Evolutionary conservation across 2,888 invertebrate genomes (phyloP), one percentile per base, ranked within the genome.

Genomic region (Gymnosoma rotundatum): DNA sequence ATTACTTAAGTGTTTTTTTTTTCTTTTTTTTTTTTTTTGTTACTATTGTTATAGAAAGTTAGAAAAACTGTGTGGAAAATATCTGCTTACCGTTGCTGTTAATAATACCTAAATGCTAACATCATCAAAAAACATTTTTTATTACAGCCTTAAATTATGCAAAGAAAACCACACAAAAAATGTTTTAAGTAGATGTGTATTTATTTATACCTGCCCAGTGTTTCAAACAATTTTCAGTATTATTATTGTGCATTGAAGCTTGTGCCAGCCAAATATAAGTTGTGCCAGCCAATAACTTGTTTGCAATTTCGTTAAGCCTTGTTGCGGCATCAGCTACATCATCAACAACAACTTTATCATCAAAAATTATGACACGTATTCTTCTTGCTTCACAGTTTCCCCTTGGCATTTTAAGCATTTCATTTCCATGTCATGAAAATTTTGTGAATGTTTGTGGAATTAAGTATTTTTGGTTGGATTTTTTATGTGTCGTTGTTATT

Each of bases 341-440:
- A 25, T 42, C 4, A 7, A 7, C 42, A 12, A 42, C 18, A 42
- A 52, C 69, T 50, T 48, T 45, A 52, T 50, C 25, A 73, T 73
- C 50, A 61, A 45, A 72, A 78, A 78, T 66, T 67, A 80, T 67
- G 83, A 83, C 83, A 81, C 84, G 81, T 81, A 70, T 74, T 84
- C 20, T 72, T 79, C 56, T 61, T 78, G 45, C 25, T 69, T 69
- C 61, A 64, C 52, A 80, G 61, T 78, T 58, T 63, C 20, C 66
- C 60, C 20, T 36, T 52, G 64, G 42, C 70, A 70, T 66, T 73
- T 61, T 25, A n/a, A 20, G 9, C 32, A 69, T 58, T 10, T 25
- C 12, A 42, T 3, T 60, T 73, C 21, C 21, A n/a, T 38, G 50
- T 2, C 36, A 45, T 20, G 36, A 61, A 52, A 10, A 21, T 61